Conservation (phyloP, 2,113 vertebrate genomes). For the Tetraodon nigroviridis region DNA sequence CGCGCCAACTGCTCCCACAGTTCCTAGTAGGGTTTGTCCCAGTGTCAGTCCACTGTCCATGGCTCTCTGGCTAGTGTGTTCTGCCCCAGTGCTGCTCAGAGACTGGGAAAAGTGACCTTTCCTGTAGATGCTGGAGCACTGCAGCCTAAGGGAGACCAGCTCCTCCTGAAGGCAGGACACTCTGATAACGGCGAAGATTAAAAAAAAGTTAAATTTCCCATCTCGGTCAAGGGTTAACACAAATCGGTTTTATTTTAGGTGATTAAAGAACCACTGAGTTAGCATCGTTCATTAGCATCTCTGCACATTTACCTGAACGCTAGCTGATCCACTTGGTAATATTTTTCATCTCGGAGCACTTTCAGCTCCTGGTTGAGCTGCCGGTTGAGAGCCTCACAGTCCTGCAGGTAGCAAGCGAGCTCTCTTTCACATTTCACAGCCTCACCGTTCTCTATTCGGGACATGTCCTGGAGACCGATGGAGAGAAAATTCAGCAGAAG, state of each 20-base stretch:
- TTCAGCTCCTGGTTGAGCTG: slow-evolving; percentile 89
- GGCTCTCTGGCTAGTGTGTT: slow-evolving; percentile 59
- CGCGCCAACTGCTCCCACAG: slow-evolving; percentile 60
- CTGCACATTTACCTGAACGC: slow-evolving; percentile 82
- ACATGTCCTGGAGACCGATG: slow-evolving; percentile 78
- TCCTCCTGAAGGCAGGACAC: slow-evolving; percentile 90
- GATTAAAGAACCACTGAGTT: not conserved
- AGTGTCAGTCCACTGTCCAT: slow-evolving; percentile 76
- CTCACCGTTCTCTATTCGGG: slow-evolving; percentile 86
- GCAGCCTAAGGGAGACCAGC: slow-evolving; percentile 87
- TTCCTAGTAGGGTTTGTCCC: slow-evolving; percentile 71
- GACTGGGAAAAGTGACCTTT: slow-evolving; percentile 85
- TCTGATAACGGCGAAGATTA: slow-evolving; percentile 61
- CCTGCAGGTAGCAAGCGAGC: slow-evolving; percentile 86
- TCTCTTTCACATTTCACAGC: slow-evolving; percentile 84
- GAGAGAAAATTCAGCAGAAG: not conserved
- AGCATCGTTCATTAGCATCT: not conserved
- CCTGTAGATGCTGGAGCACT: slow-evolving; percentile 91
- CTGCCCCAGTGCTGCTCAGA: slow-evolving; percentile 61
- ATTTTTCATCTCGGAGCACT: slow-evolving; percentile 88
- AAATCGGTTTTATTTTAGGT: not conserved
- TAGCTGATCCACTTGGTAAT: slow-evolving; percentile 95
- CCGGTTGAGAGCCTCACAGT: slow-evolving; percentile 85
- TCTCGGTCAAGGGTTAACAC: not conserved
- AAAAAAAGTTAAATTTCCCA: not conserved